Evolutionary conservation across 2,797 vertebrate genomes (phyloP), one percentile per base, ranked within the genome.

Genomic region (Harpagifer antarcticus): DNA sequence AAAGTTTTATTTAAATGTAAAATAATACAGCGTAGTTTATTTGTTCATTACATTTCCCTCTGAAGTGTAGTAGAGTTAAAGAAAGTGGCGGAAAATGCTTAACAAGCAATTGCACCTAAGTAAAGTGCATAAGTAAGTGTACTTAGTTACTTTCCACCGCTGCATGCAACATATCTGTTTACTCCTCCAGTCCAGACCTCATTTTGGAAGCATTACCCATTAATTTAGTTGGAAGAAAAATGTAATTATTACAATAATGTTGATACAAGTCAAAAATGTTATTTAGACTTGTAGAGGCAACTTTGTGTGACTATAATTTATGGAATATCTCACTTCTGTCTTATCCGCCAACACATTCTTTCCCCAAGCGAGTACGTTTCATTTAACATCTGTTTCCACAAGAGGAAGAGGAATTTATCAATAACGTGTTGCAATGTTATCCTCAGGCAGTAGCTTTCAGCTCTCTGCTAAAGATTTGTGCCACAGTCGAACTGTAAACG

Each of bases 321-420:
- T 44, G 14, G 55, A 59, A 9, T 37, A 37, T 37, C 14, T 48
- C 65, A 23, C 10, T 23, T 0, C 52, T 40, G 11, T 12, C 12
- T 9, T 20, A 17, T 33, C 42, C 0, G 3, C n/a, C 13, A 14
- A 6, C 10, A 27, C 16, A 17, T 27, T 33, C 15, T 19, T 23
- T 33, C 9, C 15, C 43, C 6, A 0, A n/a, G 47, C 44, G 37
- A 7, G 12, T 23, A 40, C 2, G 5, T 56, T 10, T 3, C 42
- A 53, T 43, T 4, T 20, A 27, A 33, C 56, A 53, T 4, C 61
- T 58, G 57, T 44, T 58, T 63, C 45, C 49, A 13, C 13, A 47
- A 2, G 14, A n/a, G 58, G 53, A 5, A 1, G 71, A 82, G 74
- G 74, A 84, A 83, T 79, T 15, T 82, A 2, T 74, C 1, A 17